Evolutionary conservation across 1,140 invertebrate genomes (phyloP).

Genomic region (Yoshiicerus persimilis): DNA sequence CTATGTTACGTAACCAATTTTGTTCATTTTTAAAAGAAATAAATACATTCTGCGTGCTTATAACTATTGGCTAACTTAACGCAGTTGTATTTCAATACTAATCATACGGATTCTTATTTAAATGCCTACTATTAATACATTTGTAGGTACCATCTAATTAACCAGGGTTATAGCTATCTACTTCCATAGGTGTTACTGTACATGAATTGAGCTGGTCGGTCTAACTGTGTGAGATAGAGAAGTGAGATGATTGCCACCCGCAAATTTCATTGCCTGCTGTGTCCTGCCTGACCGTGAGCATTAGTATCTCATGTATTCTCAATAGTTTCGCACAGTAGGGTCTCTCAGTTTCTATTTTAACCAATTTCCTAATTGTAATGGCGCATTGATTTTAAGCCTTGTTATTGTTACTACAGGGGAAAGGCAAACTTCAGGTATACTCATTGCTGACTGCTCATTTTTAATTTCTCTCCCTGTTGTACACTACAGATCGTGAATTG

Average conservation of each 20-base stretch:
- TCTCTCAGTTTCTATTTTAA: not conserved
- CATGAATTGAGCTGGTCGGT: not conserved
- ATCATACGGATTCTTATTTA: too few relatives aligned
- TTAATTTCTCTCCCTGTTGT: too few relatives aligned
- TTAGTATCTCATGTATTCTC: conserved; percentile 2
- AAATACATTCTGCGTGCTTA: not conserved
- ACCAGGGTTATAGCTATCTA: too few relatives aligned
- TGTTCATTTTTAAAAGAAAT: not conserved
- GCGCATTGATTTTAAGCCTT: not conserved
- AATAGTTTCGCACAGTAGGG: not conserved
- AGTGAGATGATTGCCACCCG: conserved; percentile 7
- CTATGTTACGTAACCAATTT: not conserved
- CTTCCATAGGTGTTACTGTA: not conserved
- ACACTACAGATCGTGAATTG: too few relatives aligned
- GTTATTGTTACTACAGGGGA: not conserved
- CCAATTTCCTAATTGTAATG: conserved; percentile 17
- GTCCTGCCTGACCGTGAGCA: not conserved
- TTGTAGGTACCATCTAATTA: too few relatives aligned
- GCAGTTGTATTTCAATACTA: too few relatives aligned
- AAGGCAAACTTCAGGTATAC: not conserved
- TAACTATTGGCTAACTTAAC: too few relatives aligned
- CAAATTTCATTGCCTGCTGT: conserved; percentile 7
- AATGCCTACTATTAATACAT: too few relatives aligned
- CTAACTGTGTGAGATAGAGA: not conserved
- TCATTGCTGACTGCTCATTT: not conserved